Evolutionary conservation across 1,140 invertebrate genomes (phyloP).

Genomic region (Neodiprion fabricii): DNA sequence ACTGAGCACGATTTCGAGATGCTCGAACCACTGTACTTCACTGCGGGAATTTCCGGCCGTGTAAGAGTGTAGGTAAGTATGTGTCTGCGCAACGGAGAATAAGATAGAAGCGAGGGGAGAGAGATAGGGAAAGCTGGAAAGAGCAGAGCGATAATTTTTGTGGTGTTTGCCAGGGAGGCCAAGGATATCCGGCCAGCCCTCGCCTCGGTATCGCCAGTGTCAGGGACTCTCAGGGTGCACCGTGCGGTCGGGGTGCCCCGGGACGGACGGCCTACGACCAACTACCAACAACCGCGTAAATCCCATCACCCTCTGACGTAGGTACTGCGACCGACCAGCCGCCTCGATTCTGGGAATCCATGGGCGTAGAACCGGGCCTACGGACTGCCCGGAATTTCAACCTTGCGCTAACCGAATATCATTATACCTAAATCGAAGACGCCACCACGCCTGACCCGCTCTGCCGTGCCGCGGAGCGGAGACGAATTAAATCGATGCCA

Average conservation of each 20-base stretch:
- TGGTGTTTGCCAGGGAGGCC: not conserved
- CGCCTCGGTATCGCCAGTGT: not conserved
- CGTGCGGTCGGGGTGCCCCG: not conserved
- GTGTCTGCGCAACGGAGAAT: constrained; percentile 9
- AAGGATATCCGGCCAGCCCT: not conserved
- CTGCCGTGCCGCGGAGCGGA: not conserved
- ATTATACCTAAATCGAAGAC: constrained; percentile 19
- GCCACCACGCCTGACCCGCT: constrained; percentile 13
- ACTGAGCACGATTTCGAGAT: not conserved
- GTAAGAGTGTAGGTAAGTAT: not conserved
- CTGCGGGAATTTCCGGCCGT: not conserved
- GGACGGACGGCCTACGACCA: not conserved
- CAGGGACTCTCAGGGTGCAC: not conserved
- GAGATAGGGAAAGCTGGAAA: constrained; percentile 18
- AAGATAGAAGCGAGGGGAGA: constrained; percentile 22
- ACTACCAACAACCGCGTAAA: constrained; percentile 2
- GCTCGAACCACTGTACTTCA: not conserved
- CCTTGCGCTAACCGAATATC: not conserved
- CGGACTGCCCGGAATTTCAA: not conserved
- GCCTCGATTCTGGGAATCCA: constrained; percentile 48
- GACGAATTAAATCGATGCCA: not conserved
- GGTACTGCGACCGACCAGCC: constrained; percentile 34
- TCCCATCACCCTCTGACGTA: constrained; percentile 16
- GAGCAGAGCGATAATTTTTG: not conserved
- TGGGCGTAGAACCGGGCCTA: constrained; percentile 42